phyloP scores from a whole-genome alignment of 2,797 vertebrate genomes.

The Cygnus olor region DNA sequence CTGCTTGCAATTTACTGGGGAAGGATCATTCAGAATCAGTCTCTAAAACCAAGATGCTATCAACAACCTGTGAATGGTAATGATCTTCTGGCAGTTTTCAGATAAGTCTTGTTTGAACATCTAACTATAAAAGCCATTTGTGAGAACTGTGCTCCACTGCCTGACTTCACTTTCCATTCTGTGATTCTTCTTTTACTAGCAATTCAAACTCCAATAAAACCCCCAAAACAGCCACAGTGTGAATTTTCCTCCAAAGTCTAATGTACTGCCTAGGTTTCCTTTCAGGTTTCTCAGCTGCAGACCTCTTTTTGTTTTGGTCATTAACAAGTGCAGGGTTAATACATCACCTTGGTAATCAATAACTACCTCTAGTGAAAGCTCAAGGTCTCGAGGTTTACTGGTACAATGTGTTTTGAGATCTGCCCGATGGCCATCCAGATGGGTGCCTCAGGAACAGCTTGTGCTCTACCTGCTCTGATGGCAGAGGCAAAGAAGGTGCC shows the following conservation, averaged over 20 bases:
- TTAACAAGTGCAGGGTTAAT: not conserved
- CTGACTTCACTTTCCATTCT: not conserved
- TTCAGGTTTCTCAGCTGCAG: not conserved
- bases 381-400: not conserved
- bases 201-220: slow-evolving; percentile 28
- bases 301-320: not conserved
- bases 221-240: not conserved
- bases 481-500: not conserved
- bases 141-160: not conserved
- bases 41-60: slow-evolving; percentile 6
- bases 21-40: not conserved
- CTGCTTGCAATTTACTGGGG: not conserved
- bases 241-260: not conserved
- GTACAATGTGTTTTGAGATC: rapidly evolving
- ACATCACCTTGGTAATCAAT: not conserved
- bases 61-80: slow-evolving; percentile 25
- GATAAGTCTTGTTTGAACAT: not conserved
- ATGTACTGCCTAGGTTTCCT: not conserved
- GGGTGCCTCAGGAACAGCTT: not conserved
- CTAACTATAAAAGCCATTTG: slow-evolving; percentile 18
- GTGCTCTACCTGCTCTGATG: not conserved
- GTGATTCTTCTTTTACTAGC: not conserved
- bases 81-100: not conserved
- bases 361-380: not conserved
- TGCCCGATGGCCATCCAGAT: not conserved